Conservation (phyloP, 2,797 vertebrate species). For the Peromyscus nudipes region DNA sequence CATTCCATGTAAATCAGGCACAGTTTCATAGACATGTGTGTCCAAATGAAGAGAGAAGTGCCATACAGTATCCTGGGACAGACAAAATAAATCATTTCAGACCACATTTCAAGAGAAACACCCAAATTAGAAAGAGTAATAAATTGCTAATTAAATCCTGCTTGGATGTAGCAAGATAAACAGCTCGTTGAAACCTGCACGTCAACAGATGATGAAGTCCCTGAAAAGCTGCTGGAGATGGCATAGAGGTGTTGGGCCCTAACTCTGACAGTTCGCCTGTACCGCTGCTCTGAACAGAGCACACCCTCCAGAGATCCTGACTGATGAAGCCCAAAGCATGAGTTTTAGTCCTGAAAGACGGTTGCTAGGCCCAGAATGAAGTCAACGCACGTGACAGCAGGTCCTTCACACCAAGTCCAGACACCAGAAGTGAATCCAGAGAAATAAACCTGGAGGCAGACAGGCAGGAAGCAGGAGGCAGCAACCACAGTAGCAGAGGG, state of each 20-base stretch:
- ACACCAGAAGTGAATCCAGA: rapidly evolving
- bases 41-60: too few relatives aligned
- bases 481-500: neutral
- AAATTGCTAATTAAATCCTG: conserved; percentile 81
- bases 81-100: neutral
- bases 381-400: rapidly evolving
- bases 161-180: conserved; percentile 79
- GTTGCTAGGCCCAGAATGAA: neutral
- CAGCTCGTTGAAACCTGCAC: neutral
- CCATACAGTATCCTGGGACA: neutral
- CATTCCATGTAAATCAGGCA: neutral
- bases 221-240: rapidly evolving
- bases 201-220: rapidly evolving
- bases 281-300: neutral
- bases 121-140: conserved; percentile 45
- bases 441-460: rapidly evolving
- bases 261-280: neutral
- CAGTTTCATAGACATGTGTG: neutral
- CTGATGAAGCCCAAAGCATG: rapidly evolving
- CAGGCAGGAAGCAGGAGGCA: too few relatives aligned
- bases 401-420: rapidly evolving
- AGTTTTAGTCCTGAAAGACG: neutral
- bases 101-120: neutral
- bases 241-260: too few relatives aligned
- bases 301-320: rapidly evolving